Conservation (phyloP, 2,888 invertebrate species). For the Drosophila multiciliata region DNA sequence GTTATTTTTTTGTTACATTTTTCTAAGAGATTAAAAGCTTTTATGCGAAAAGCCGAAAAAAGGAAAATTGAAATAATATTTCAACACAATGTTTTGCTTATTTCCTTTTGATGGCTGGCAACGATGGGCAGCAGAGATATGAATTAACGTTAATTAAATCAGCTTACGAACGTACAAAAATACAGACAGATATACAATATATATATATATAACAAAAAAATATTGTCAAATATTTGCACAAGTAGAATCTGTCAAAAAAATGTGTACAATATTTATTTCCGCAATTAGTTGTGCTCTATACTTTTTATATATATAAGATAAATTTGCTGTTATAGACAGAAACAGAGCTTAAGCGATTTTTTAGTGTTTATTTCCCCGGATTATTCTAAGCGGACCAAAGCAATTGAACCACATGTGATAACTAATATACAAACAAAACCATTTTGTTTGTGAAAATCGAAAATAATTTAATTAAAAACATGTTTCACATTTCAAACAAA, state of each 20-base stretch:
- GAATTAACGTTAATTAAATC: constrained; percentile 5
- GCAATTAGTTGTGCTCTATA: not conserved
- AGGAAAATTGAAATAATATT: constrained; percentile 3
- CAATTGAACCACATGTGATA: not conserved
- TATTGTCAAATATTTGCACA: not conserved
- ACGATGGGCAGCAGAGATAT: not conserved
- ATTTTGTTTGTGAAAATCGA: not conserved
- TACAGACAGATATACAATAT: not conserved
- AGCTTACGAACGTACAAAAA: not conserved
- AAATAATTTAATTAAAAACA: constrained; percentile 1
- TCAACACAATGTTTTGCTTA: constrained; percentile 4
- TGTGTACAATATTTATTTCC: not conserved
- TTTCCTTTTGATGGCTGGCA: constrained; percentile 8
- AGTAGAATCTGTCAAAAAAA: not conserved
- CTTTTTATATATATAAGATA: not conserved
- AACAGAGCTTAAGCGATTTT: not conserved
- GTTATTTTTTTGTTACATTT: not conserved
- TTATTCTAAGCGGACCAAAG: not conserved
- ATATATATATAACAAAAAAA: not conserved
- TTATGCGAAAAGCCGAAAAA: constrained; percentile 2
- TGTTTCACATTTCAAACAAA: not conserved
- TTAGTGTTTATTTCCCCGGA: not conserved
- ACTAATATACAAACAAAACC: not conserved
- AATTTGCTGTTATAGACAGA: not conserved
- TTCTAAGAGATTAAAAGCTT: constrained; percentile 2